Percentiles rank a stretch among this genome's conserved stretches.
Conservation (phyloP, 2,113 vertebrate species). For the Oryzias curvinotus region DNA sequence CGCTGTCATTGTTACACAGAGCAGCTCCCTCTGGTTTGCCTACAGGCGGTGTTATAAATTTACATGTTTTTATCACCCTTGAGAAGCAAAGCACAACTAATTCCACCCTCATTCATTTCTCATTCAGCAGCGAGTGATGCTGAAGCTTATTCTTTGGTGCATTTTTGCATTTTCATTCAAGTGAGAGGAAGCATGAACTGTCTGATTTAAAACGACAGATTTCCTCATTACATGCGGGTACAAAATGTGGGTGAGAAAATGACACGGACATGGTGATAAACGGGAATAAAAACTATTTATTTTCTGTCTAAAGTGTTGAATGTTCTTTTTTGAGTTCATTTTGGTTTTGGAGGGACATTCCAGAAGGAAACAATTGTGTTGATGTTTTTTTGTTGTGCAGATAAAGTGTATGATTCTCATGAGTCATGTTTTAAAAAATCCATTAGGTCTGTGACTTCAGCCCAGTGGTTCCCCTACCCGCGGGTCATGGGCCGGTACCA, state of each 20-base stretch:
- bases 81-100: conserved; percentile 49
- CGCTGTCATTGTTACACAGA: conserved; percentile 27
- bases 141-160: conserved; percentile 6
- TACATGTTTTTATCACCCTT: conserved; percentile 53
- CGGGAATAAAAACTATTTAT: too few relatives aligned
- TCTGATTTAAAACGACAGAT: conserved; percentile 32
- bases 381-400: too few relatives aligned
- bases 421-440: too few relatives aligned
- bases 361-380: too few relatives aligned
- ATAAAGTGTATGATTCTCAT: too few relatives aligned
- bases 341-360: too few relatives aligned
- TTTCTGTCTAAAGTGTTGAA: too few relatives aligned
- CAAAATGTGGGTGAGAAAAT: not conserved
- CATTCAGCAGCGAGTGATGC: conserved; percentile 31
- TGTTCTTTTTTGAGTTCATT: too few relatives aligned
- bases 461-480: too few relatives aligned
- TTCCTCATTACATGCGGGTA: conserved; percentile 9
- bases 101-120: conserved; percentile 46
- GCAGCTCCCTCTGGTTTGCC: conserved; percentile 32
- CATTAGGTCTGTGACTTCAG: too few relatives aligned
- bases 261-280: too few relatives aligned
- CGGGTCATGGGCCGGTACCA: too few relatives aligned
- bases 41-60: conserved; percentile 55
- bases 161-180: conserved; percentile 37
- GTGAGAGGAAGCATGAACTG: conserved; percentile 22